A percentile compares a stretch with the other conserved stretches of the same genome.
Conservation (phyloP, 2,113 vertebrate species). For the Monarcha castaneiventris region DNA sequence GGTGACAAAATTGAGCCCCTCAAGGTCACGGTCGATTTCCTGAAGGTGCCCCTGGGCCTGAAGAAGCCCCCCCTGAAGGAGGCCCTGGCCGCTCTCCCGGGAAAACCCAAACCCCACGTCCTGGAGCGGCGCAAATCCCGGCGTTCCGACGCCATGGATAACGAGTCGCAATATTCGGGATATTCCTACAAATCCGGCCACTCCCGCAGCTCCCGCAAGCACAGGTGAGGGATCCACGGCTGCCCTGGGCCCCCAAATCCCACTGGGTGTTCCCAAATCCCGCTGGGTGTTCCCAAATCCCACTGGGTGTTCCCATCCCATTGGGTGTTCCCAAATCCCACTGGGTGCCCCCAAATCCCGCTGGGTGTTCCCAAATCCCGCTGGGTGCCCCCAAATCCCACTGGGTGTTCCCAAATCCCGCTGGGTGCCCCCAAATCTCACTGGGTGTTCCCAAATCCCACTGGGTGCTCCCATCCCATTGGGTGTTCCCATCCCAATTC, state of each 20-base stretch:
- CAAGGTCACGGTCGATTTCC: slow-evolving; percentile 93
- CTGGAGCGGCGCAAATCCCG: slow-evolving; percentile 78
- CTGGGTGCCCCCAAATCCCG: too few species aligned
- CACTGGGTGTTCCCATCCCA: too few species aligned
- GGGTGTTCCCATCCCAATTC: not conserved
- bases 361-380: too few species aligned
- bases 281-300: too few species aligned
- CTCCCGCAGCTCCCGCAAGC: slow-evolving; percentile 89
- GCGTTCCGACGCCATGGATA: slow-evolving; percentile 86
- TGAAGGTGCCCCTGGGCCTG: slow-evolving; percentile 90
- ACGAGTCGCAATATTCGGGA: slow-evolving; percentile 92
- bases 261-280: too few species aligned
- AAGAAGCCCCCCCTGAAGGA: slow-evolving; percentile 77
- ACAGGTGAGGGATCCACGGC: slow-evolving; percentile 69
- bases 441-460: too few species aligned
- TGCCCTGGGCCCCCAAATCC: too few species aligned
- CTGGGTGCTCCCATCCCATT: too few species aligned
- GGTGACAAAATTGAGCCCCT: slow-evolving; percentile 95
- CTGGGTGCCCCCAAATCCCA: too few species aligned
- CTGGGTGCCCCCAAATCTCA: too few species aligned
- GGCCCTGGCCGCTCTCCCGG: slow-evolving; percentile 73
- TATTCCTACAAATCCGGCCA: slow-evolving; percentile 93
- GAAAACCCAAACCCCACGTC: slow-evolving; percentile 35
- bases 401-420: not conserved
- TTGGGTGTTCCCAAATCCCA: not conserved